Evolutionary conservation across 1,140 invertebrate genomes (phyloP).

Genomic region (Anastrepha obliqua): DNA sequence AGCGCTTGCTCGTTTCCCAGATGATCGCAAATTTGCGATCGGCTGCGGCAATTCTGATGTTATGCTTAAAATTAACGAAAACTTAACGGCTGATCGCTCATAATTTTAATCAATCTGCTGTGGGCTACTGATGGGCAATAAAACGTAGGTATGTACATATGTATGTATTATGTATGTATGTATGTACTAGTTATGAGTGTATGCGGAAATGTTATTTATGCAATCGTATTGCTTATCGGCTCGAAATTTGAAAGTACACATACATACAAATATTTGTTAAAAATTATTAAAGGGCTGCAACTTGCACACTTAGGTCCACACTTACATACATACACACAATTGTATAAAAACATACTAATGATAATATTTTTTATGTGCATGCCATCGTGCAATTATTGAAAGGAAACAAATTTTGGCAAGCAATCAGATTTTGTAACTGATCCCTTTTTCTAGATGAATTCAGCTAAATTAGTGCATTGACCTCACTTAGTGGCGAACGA

Average conservation of each 20-base stretch:
- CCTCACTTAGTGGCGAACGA: not conserved
- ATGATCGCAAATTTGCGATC: slow-evolving; percentile 34
- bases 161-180: not conserved
- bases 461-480: not conserved
- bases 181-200: not conserved
- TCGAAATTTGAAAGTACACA: too few species aligned
- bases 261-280: not conserved
- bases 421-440: not conserved
- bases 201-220: not conserved
- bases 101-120: slow-evolving; percentile 74
- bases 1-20: not conserved
- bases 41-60: slow-evolving; percentile 2
- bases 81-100: slow-evolving; percentile 74
- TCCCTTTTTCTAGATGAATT: not conserved
- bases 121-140: slow-evolving; percentile 36
- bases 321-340: not conserved
- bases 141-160: not conserved
- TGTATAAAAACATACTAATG: not conserved
- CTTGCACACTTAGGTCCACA: not conserved
- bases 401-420: not conserved
- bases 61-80: slow-evolving; percentile 59
- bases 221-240: too few species aligned
- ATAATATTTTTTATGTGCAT: not conserved
- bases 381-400: too few species aligned
- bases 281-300: not conserved